phyloP scores from a whole-genome alignment of 2,888 invertebrate genomes.

The Sylvicola fuscatus region DNA sequence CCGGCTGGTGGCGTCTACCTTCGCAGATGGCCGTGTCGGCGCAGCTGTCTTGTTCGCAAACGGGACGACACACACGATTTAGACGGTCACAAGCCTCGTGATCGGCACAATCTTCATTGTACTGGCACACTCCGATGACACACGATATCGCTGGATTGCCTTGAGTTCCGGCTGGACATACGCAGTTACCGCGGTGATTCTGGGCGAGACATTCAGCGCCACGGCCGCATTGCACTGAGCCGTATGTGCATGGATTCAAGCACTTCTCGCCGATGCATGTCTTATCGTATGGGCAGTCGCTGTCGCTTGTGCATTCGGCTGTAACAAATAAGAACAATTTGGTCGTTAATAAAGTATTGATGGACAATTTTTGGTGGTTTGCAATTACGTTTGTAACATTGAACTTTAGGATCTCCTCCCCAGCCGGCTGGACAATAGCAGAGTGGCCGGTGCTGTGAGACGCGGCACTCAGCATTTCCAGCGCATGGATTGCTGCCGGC shows the following conservation, averaged over 20 bases:
- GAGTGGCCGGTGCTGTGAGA: slow-evolving; percentile 54
- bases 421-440: slow-evolving; percentile 71
- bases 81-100: slow-evolving; percentile 67
- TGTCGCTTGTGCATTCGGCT: slow-evolving; percentile 64
- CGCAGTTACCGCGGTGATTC: slow-evolving; percentile 59
- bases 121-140: slow-evolving; percentile 63
- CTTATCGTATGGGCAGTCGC: slow-evolving; percentile 69
- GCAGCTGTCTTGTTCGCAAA: slow-evolving; percentile 65
- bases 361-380: neutral
- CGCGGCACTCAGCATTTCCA: slow-evolving; percentile 56
- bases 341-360: slow-evolving; percentile 2
- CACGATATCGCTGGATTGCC: slow-evolving; percentile 67
- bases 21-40: slow-evolving; percentile 57
- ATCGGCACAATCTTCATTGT: slow-evolving; percentile 74
- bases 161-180: slow-evolving; percentile 67
- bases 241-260: slow-evolving; percentile 50
- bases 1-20: slow-evolving; percentile 52
- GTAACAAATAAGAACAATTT: slow-evolving; percentile 14
- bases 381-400: slow-evolving; percentile 63
- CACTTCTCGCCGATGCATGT: slow-evolving; percentile 61
- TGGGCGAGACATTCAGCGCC: slow-evolving; percentile 56
- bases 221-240: slow-evolving; percentile 48
- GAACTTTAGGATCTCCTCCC: slow-evolving; percentile 69
- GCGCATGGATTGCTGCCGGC: slow-evolving; percentile 58
- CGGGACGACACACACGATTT: slow-evolving; percentile 63